Evolutionary conservation across 2,888 invertebrate species (phyloP).

Genomic region (Monochamus alternatus): DNA sequence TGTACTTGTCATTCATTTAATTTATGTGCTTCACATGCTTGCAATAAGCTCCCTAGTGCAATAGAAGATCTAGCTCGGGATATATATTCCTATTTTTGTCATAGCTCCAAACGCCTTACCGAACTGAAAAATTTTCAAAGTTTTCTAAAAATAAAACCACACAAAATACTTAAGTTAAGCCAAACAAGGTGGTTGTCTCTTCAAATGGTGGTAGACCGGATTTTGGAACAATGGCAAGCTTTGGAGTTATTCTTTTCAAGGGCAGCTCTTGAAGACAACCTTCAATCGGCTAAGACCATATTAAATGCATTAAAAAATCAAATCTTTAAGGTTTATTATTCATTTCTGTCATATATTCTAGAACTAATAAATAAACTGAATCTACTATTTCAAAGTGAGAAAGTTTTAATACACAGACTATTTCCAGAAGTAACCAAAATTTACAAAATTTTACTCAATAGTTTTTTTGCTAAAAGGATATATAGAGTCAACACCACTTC

Average conservation of each 20-base stretch:
- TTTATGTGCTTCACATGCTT: constrained; percentile 38
- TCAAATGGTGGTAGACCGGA: constrained; percentile 22
- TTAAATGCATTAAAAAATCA: neutral
- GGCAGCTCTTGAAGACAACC: neutral
- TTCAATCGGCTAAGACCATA: neutral
- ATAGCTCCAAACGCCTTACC: constrained; percentile 33
- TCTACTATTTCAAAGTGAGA: neutral
- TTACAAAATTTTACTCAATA: neutral
- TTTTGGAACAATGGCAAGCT: constrained; percentile 27
- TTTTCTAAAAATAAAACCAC: constrained; percentile 43
- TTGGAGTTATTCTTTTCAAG: neutral
- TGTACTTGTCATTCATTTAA: constrained; percentile 46
- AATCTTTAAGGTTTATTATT: neutral
- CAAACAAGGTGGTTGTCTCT: constrained; percentile 54
- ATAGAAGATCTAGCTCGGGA: constrained; percentile 35
- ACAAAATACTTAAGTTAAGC: constrained; percentile 47
- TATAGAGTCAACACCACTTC: neutral
- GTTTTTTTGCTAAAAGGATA: neutral
- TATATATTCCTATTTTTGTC: constrained; percentile 39
- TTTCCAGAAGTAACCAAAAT: neutral
- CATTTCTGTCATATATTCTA: neutral
- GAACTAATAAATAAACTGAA: neutral
- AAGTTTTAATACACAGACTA: neutral
- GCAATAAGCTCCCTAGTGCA: constrained; percentile 25
- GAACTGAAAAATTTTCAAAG: constrained; percentile 47